Percentiles rank a stretch among this genome's conserved stretches.
Conservation (phyloP, 1,140 invertebrate species). For the Gonioctena quinquepunctata region DNA sequence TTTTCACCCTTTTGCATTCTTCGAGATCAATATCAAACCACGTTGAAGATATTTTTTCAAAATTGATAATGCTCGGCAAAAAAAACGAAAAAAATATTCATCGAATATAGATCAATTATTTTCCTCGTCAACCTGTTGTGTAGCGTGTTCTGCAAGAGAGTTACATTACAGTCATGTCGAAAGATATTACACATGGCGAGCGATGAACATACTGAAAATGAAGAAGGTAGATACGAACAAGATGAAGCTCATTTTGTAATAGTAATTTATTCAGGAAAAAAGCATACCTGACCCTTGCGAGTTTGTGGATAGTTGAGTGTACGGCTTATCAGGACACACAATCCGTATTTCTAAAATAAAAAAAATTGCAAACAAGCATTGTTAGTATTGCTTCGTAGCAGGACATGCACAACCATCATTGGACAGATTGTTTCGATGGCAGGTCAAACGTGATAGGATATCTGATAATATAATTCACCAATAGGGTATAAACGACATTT, state of each 20-base stretch:
- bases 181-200: neutral
- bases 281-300: conserved; percentile 55
- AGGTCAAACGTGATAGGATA: too few species aligned
- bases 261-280: neutral
- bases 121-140: too few species aligned
- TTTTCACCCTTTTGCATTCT: too few species aligned
- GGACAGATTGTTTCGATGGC: conserved; percentile 18
- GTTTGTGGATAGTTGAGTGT: conserved; percentile 55
- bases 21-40: too few species aligned
- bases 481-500: too few species aligned
- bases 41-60: too few species aligned
- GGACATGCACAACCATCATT: conserved; percentile 25
- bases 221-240: neutral
- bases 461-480: neutral
- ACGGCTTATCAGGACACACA: conserved; percentile 55
- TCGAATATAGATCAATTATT: neutral
- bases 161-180: too few species aligned
- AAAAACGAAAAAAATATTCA: neutral
- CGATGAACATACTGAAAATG: too few species aligned
- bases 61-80: too few species aligned
- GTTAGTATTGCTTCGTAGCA: conserved; percentile 45
- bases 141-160: too few species aligned
- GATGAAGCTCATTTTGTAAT: neutral
- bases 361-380: conserved; percentile 51
- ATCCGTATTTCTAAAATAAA: conserved; percentile 55